phyloP scores from a whole-genome alignment of 2,888 invertebrate species.

The Xanthorhoe spadicearia region DNA sequence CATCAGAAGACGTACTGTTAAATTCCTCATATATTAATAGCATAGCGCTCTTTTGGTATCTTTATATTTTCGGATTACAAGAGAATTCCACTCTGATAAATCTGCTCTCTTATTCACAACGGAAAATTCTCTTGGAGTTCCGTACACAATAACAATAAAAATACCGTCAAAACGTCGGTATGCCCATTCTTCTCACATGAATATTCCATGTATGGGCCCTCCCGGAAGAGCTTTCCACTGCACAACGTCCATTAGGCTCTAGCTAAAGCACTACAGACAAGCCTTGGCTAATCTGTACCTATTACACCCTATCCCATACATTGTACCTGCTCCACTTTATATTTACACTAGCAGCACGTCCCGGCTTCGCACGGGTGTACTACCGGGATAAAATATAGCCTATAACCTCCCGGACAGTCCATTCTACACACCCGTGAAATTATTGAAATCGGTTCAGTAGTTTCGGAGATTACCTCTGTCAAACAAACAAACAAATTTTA shows the following conservation, averaged over 20 bases:
- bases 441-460: no score
- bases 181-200: constrained; percentile 43
- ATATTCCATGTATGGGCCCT: constrained; percentile 45
- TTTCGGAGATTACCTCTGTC: no score
- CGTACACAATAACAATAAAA: constrained; percentile 29
- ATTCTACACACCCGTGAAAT: no score
- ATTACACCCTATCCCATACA: constrained; percentile 18
- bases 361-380: no score
- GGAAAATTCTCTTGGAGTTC: constrained; percentile 24
- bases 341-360: no score
- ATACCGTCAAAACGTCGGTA: constrained; percentile 35
- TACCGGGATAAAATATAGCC: no score
- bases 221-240: constrained; percentile 42
- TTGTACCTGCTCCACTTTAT: constrained; percentile 7
- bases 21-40: not conserved
- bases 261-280: constrained; percentile 33
- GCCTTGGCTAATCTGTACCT: constrained; percentile 36
- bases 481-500: no score
- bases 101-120: constrained; percentile 19
- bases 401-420: no score
- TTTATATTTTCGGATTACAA: constrained; percentile 9
- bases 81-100: constrained; percentile 12
- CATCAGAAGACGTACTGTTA: not conserved
- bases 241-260: constrained; percentile 43
- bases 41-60: constrained; percentile 2